Percentiles rank a stretch among this genome's conserved stretches.
Evolutionary conservation across 2,888 invertebrate species (phyloP).

Genomic region (Deilephila porcellus): DNA sequence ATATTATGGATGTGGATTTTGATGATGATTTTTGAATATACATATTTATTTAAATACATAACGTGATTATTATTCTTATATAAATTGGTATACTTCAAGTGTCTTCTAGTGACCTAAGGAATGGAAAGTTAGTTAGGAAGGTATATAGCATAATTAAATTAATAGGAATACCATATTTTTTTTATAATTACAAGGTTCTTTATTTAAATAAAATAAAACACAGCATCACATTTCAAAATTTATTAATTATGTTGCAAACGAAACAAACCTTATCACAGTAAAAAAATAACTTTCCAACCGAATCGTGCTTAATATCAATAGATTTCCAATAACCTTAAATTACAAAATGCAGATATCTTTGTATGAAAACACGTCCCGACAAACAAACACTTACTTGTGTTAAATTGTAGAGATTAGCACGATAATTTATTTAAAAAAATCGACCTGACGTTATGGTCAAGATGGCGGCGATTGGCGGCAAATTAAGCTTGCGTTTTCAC

Average conservation of each 20-base stretch:
- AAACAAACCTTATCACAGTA: conserved; percentile 71
- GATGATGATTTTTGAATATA: conserved; percentile 64
- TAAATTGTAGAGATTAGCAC: not conserved
- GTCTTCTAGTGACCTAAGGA: no score
- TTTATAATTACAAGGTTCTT: no score
- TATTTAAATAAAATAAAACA: conserved; percentile 43
- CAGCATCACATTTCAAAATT: conserved; percentile 49
- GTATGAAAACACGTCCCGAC: conserved; percentile 31
- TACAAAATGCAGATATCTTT: conserved; percentile 35
- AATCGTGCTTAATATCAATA: conserved; percentile 25
- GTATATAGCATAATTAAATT: no score
- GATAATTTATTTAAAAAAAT: not conserved
- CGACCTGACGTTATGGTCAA: not conserved
- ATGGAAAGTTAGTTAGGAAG: no score
- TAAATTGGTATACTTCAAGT: no score
- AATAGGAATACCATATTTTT: no score
- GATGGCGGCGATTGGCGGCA: not conserved
- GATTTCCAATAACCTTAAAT: conserved; percentile 25
- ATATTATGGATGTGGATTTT: conserved; percentile 75
- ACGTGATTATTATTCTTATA: no score
- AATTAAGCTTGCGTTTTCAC: no score
- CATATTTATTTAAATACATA: no score
- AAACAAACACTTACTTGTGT: not conserved
- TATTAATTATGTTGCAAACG: conserved; percentile 62
- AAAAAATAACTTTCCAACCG: conserved; percentile 45